Base-by-base conservation (phyloP, 2,888 invertebrate species). In the Siphonodentalium dalli region DNA sequence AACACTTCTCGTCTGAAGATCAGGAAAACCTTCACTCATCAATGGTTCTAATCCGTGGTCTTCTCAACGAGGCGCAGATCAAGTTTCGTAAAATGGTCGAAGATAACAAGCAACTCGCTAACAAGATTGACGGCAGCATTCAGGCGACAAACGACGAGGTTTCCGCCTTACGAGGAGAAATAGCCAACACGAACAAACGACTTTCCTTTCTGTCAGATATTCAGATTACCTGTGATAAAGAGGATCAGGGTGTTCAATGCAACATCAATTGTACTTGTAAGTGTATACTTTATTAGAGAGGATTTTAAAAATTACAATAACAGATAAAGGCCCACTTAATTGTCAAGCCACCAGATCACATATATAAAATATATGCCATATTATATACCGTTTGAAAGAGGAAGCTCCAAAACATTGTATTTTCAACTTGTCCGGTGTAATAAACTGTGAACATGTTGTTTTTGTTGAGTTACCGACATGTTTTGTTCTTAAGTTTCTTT, bases 61-160 rank as follows among this genome's bases (percentile, higher is more conserved):
- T 91, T 83, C 86, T 91, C 80, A 87, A 89, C 83, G 91, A 92
- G 87, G 91, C 91, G 3, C 84, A 90, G 88, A 87, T 87, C 84
- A 89, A 89, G 86, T 88, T 90, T 82, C 87, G 90, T 85, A 90
- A 89, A 85, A 91, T 91, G 91, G 91, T 91, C 79, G 91, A 91
- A 84, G 91, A 92, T 86, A 91, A 91, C 85, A 79, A 82, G 68
- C 81, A 83, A 58, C 71, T 84, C 51, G 84, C 84, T 20, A 74
- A 81, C 29, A 83, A 85, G 68, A 85, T 87, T 44, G 76, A 77
- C 58, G 69, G 69, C 3, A 72, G 76, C 21, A 72, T 77, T 21
- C 69, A 66, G 60, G 67, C 72, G 68, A 78, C 78, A 68, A 75
- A 74, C 47, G 66, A 87, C 63, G 88, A 89, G 74, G 85, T 86